Evolutionary conservation across 2,113 vertebrate genomes (phyloP).

Genomic region (Sus scrofa): DNA sequence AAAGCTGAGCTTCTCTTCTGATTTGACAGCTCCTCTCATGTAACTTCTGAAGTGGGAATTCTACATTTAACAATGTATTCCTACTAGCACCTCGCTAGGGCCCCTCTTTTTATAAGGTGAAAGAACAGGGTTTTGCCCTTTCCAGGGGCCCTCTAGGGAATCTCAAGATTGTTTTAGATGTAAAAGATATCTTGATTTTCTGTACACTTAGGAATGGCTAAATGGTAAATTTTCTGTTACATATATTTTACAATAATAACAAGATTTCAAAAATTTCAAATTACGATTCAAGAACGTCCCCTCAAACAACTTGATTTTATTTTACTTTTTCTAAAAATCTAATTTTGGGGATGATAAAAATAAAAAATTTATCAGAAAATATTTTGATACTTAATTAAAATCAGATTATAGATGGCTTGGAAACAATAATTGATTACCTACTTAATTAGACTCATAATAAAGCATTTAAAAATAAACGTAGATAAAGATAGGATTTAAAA

Average conservation of each 20-base stretch:
- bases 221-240: background rate
- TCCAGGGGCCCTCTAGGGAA: background rate
- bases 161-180: background rate
- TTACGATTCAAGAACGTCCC: background rate
- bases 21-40: background rate
- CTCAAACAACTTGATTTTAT: background rate
- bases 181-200: background rate
- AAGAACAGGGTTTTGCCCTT: background rate
- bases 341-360: background rate
- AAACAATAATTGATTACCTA: background rate
- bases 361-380: background rate
- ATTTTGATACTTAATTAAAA: background rate
- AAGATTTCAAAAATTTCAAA: background rate
- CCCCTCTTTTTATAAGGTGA: background rate
- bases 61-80: too few species aligned
- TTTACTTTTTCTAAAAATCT: background rate
- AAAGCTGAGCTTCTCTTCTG: background rate
- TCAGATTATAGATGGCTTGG: background rate
- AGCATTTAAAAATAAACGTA: constrained; percentile 5
- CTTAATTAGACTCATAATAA: background rate
- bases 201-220: background rate
- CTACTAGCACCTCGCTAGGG: too few species aligned
- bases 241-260: background rate
- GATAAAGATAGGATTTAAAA: background rate
- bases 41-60: too few species aligned